phyloP scores from a whole-genome alignment of 2,888 invertebrate genomes.

The Omphaloscelis lunosa region DNA sequence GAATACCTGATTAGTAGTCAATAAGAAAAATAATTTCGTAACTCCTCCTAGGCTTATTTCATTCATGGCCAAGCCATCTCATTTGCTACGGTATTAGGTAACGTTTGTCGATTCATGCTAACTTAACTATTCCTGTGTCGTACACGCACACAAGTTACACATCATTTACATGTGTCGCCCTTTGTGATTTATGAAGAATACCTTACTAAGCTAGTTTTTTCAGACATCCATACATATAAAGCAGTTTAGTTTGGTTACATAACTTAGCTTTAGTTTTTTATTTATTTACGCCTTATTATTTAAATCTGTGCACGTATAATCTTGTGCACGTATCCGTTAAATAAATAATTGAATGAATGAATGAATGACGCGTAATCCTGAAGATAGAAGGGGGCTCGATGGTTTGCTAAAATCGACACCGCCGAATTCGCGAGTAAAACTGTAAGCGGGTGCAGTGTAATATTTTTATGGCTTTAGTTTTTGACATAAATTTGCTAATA shows the following conservation, averaged over 20 bases:
- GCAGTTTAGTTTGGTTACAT: not conserved
- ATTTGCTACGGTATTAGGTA: constrained; percentile 3
- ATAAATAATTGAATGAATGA: not conserved
- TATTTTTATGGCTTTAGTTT: not conserved
- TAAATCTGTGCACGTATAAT: too few species aligned
- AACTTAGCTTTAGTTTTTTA: not conserved
- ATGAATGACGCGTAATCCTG: not conserved
- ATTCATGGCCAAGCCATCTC: constrained; percentile 10
- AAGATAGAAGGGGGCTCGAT: not conserved
- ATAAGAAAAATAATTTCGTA: constrained; percentile 6
- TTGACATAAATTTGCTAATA: constrained; percentile 14
- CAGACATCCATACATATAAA: not conserved
- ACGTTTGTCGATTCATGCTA: constrained; percentile 11
- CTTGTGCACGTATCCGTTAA: too few species aligned
- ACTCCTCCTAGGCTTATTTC: not conserved
- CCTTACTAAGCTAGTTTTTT: constrained; percentile 8
- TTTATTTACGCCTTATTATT: too few species aligned
- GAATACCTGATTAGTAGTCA: not conserved
- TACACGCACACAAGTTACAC: constrained; percentile 9
- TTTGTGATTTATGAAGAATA: constrained; percentile 22
- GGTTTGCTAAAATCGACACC: too few species aligned
- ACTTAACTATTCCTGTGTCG: constrained; percentile 25
- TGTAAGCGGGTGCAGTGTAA: not conserved
- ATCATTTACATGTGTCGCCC: constrained; percentile 28
- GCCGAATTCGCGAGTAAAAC: not conserved